A percentile compares a stretch with the other conserved stretches of the same genome.
These are phyloP conservation scores for Emydoidea blandingii DNA, from an alignment of 2,797 vertebrate species.

Conservation along the genomic window DNA sequence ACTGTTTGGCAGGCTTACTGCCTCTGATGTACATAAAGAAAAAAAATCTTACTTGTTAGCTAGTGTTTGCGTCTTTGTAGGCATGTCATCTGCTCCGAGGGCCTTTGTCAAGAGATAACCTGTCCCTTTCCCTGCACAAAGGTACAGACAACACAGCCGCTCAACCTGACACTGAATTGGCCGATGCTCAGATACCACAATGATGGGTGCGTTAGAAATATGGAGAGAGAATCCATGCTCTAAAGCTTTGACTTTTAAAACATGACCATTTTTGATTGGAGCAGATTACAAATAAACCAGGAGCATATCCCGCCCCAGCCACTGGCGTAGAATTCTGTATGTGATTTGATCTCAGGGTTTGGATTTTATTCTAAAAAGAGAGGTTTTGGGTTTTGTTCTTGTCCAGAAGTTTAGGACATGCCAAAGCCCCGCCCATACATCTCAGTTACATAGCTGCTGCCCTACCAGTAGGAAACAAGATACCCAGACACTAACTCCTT, in stretches of 20 bases:
- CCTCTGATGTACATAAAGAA: neutral
- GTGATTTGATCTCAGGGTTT: neutral
- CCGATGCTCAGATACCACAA: neutral
- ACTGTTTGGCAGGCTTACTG: neutral
- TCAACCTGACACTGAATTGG: neutral
- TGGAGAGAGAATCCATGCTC: neutral
- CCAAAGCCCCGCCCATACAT: slow-evolving; percentile 5
- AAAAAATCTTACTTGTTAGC: neutral
- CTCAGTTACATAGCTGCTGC: slow-evolving; percentile 32
- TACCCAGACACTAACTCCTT: neutral
- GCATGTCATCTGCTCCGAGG: fast-evolving
- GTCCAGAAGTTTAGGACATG: neutral
- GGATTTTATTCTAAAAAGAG: slow-evolving; percentile 6
- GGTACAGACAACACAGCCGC: neutral
- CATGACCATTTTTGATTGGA: neutral
- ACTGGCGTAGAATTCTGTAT: neutral
- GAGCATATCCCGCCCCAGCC: neutral
- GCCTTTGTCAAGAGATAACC: neutral
- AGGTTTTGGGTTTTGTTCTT: slow-evolving; percentile 18
- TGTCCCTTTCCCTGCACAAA: neutral
- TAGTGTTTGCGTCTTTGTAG: neutral
- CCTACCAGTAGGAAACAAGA: neutral
- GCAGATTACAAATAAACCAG: neutral
- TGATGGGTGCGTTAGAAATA: neutral
- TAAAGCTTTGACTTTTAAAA: neutral